Percentiles rank a stretch among this genome's conserved stretches.
These are phyloP conservation scores for Columba livia DNA, from an alignment of 2,113 vertebrate genomes.

Conservation along the genomic window DNA sequence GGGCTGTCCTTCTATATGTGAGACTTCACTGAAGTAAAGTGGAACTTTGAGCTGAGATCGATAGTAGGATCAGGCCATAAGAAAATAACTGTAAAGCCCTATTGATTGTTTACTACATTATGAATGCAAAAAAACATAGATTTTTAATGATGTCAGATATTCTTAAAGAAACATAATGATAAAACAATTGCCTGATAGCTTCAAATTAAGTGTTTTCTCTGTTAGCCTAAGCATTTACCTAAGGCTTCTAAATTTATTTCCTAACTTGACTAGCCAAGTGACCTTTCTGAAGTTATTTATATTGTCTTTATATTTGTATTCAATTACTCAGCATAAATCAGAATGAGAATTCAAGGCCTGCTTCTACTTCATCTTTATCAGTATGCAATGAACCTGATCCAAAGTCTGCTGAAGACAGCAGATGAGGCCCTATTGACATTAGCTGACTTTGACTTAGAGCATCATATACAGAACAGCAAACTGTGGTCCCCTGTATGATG, in stretches of 20 bases:
- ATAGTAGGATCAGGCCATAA: conserved; percentile 14
- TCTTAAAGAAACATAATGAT: background rate
- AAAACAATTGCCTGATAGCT: background rate
- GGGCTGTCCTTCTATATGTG: background rate
- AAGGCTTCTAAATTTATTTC: conserved; percentile 53
- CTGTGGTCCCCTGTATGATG: background rate
- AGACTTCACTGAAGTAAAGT: background rate
- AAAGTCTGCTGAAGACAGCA: conserved; percentile 53
- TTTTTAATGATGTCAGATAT: background rate
- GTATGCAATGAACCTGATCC: conserved; percentile 32
- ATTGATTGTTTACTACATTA: conserved; percentile 32
- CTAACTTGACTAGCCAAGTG: conserved; percentile 6
- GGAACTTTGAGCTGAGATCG: conserved; percentile 7
- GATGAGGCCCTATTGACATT: background rate
- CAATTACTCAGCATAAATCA: conserved; percentile 63
- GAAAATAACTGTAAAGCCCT: background rate
- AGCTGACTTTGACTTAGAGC: conserved; percentile 20
- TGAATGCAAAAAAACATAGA: background rate
- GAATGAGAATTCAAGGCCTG: conserved; percentile 46
- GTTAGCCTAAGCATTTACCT: background rate
- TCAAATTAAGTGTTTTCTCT: background rate
- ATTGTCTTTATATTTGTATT: conserved; percentile 56
- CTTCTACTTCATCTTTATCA: conserved; percentile 48
- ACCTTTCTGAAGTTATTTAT: conserved; percentile 59
- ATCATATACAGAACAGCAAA: background rate